A percentile compares a stretch with the other conserved stretches of the same genome.
Evolutionary conservation across 2,888 invertebrate species (phyloP).

Genomic region (Oscheius sp.): DNA sequence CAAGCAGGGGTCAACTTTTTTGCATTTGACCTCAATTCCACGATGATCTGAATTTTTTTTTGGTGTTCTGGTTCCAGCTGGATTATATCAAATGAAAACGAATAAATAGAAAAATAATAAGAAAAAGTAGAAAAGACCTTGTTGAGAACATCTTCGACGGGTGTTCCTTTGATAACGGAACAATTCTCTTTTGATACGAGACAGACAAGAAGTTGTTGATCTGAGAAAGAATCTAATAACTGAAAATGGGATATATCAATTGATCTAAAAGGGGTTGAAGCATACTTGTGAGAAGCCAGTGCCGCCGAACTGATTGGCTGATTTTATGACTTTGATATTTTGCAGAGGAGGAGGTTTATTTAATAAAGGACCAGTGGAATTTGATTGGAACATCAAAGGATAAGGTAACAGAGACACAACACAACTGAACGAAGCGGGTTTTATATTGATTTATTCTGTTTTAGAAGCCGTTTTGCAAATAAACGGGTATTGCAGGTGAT

Average conservation of each 20-base stretch:
- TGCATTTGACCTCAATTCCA: background rate
- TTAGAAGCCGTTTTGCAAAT: no score
- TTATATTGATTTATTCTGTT: no score
- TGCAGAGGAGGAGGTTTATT: background rate
- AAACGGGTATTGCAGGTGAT: no score
- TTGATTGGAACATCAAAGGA: background rate
- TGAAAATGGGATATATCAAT: background rate
- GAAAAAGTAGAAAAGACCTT: slow-evolving; percentile 1
- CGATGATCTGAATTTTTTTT: background rate
- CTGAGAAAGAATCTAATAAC: background rate
- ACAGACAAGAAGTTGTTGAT: background rate
- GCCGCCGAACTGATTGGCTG: background rate
- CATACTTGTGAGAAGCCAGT: slow-evolving; percentile 4
- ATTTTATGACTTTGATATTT: background rate
- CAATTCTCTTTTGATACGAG: background rate
- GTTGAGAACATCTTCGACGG: slow-evolving; percentile 7
- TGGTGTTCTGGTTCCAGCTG: no score
- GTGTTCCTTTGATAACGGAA: background rate
- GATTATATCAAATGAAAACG: no score
- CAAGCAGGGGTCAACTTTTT: slow-evolving; percentile 18
- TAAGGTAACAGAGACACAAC: no score
- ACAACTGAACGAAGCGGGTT: no score
- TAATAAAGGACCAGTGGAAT: background rate
- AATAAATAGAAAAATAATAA: background rate
- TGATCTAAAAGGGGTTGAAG: no score